These are phyloP conservation scores for Drosophila percnosoma DNA, from an alignment of 2,888 invertebrate species.

Conservation along the genomic window DNA sequence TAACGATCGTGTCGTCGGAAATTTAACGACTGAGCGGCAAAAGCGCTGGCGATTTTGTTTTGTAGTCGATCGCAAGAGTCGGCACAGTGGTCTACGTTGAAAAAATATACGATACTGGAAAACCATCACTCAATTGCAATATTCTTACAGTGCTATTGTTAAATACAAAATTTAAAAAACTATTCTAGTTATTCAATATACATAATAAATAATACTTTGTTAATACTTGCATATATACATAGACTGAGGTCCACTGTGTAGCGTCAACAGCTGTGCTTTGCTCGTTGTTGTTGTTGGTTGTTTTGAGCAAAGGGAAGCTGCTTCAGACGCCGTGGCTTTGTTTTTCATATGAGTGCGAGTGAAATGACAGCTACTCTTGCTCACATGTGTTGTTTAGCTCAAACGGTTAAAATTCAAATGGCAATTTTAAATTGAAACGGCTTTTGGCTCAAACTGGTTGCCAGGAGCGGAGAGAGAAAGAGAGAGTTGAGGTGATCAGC, in stretches of 20 bases:
- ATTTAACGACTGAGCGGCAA: constrained; percentile 50
- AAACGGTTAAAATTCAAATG: constrained; percentile 72
- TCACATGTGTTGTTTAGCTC: constrained; percentile 26
- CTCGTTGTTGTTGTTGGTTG: constrained; percentile 11
- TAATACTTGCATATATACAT: background rate
- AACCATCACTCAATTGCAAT: background rate
- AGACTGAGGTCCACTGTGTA: constrained; percentile 29
- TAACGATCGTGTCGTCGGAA: constrained; percentile 55
- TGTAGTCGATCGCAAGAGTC: constrained; percentile 54
- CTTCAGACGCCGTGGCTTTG: constrained; percentile 13
- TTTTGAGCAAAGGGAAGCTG: constrained; percentile 56
- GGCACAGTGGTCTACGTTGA: constrained; percentile 30
- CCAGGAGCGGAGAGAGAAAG: background rate
- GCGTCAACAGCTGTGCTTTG: constrained; percentile 39
- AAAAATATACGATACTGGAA: background rate
- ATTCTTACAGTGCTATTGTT: fast-evolving
- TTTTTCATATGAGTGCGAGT: constrained; percentile 30
- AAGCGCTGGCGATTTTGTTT: constrained; percentile 45
- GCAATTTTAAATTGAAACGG: constrained; percentile 50
- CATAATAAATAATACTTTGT: background rate
- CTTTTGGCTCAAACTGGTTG: constrained; percentile 53
- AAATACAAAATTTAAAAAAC: background rate
- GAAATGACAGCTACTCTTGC: constrained; percentile 45
- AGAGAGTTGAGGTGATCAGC: constrained; percentile 21
- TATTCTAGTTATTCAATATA: background rate